Percentiles rank a stretch among this genome's conserved stretches.
phyloP scores from a whole-genome alignment of 64 coral and sea anemone species.

The Anthopleura sola region DNA sequence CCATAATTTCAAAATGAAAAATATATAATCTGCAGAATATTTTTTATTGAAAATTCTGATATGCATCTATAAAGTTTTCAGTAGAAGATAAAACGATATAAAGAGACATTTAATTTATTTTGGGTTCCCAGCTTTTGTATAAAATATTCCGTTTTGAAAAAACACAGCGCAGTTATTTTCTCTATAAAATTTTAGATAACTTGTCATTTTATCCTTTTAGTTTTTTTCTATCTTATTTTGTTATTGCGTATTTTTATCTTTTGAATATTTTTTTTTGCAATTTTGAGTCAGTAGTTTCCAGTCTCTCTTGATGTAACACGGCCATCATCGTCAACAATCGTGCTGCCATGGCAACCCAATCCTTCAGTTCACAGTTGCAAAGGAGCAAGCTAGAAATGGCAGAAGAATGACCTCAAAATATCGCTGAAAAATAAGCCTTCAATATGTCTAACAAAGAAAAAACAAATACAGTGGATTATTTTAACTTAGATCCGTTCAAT shows the following conservation, averaged over 20 bases:
- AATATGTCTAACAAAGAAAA: background rate
- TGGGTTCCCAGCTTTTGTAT: no score
- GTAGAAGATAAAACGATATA: no score
- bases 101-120: no score
- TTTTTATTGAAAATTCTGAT: no score
- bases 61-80: no score
- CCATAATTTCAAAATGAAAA: no score
- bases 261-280: background rate
- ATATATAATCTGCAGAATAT: no score
- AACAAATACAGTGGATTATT: conserved; percentile 6
- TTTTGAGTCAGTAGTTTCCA: background rate
- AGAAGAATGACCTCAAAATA: background rate
- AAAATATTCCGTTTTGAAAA: no score
- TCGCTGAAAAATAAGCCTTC: background rate
- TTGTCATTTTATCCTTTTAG: no score
- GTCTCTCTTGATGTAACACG: background rate
- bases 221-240: no score
- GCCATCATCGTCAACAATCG: conserved; percentile 22
- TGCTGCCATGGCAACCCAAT: conserved; percentile 30
- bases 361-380: background rate
- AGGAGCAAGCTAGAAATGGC: background rate
- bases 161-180: no score
- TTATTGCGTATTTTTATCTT: background rate
- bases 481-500: conserved; percentile 50
- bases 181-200: no score